These are phyloP conservation scores for Ibidorhyncha struthersii DNA, from an alignment of 2,113 vertebrate species.

Conservation along the genomic window DNA sequence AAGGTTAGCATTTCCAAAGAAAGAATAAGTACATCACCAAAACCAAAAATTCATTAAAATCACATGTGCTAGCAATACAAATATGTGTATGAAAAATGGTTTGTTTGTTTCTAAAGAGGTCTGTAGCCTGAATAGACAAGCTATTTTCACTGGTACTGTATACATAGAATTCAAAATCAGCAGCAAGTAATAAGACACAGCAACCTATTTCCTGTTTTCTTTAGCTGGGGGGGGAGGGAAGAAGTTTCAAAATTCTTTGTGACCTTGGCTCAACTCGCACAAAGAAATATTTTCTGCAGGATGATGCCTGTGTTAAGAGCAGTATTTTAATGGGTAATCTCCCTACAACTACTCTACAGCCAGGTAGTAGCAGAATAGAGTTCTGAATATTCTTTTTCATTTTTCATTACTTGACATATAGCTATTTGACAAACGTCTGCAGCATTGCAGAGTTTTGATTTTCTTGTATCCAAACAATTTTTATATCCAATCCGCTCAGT, in stretches of 20 bases:
- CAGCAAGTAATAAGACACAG: not conserved
- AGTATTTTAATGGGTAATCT: not conserved
- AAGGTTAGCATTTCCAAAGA: not conserved
- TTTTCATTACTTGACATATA: not conserved
- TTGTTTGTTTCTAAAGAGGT: not conserved
- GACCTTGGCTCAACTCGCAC: not conserved
- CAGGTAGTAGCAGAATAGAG: not conserved
- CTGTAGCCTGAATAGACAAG: not conserved
- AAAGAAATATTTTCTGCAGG: not conserved
- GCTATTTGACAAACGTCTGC: not conserved
- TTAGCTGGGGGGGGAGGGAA: not conserved
- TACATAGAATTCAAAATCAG: not conserved
- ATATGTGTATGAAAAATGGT: not conserved
- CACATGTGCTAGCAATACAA: not conserved
- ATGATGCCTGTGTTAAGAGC: not conserved
- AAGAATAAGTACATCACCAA: not conserved
- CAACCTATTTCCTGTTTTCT: not conserved
- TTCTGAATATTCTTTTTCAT: not conserved
- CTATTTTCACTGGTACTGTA: fast-evolving
- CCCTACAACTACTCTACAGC: not conserved
- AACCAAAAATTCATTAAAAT: not conserved
- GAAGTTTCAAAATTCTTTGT: not conserved
- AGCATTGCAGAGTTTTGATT: not conserved
- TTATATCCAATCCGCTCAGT: not conserved
- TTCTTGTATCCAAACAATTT: not conserved